Conservation (phyloP, 2,797 vertebrate genomes). For the Acanthis flammea region DNA sequence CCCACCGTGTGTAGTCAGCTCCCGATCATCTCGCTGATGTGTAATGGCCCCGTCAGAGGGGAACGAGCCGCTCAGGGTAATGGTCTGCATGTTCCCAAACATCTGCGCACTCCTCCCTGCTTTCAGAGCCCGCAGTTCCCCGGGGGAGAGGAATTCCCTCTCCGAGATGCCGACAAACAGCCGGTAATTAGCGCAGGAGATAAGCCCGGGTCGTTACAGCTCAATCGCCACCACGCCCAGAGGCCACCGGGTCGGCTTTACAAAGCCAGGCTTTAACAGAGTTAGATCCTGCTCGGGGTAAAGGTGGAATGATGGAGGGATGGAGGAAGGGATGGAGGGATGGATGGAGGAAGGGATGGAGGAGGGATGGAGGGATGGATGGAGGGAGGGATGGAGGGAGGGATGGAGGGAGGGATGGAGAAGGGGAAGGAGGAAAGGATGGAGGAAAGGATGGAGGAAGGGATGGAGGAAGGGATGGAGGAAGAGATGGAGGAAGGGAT, state of each 20-base stretch:
- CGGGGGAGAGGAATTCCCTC: neutral
- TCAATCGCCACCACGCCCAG: neutral
- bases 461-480: too few relatives aligned
- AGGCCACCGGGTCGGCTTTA: neutral
- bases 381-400: too few relatives aligned
- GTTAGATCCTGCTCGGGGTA: rapidly evolving
- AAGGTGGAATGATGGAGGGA: neutral
- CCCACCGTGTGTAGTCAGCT: neutral
- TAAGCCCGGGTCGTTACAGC: neutral
- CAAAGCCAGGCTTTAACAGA: rapidly evolving
- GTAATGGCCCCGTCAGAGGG: neutral
- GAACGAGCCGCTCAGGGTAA: neutral
- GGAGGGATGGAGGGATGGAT: neutral
- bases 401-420: too few relatives aligned
- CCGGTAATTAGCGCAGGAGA: neutral
- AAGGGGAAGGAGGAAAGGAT: too few relatives aligned
- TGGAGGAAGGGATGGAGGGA: neutral
- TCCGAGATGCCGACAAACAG: rapidly evolving
- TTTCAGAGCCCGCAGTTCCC: neutral
- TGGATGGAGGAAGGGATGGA: neutral
- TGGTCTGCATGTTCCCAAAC: neutral
- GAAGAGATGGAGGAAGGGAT: neutral
- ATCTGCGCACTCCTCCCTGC: rapidly evolving
- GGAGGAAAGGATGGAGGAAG: too few relatives aligned
- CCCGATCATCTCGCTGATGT: neutral